These are phyloP conservation scores for Drosophila nr. fundita DNA, from an alignment of 2,888 invertebrate genomes.

Conservation along the genomic window DNA sequence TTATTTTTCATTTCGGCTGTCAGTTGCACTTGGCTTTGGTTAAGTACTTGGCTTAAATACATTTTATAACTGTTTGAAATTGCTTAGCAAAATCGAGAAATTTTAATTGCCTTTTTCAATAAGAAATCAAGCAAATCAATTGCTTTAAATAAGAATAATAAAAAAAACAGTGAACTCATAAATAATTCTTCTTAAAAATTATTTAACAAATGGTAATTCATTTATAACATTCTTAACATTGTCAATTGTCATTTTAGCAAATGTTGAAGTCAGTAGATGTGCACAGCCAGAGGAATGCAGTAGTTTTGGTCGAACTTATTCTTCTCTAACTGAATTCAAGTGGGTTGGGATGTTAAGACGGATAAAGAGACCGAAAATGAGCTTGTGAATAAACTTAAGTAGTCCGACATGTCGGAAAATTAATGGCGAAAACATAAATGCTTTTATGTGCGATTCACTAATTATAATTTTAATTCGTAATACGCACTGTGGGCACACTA, in stretches of 20 bases:
- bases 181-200: neutral
- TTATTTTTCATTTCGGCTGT: constrained; percentile 32
- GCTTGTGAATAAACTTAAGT: neutral
- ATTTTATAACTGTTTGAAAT: neutral
- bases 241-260: neutral
- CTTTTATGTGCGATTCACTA: constrained; percentile 46
- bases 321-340: neutral
- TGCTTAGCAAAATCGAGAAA: neutral
- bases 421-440: constrained; percentile 37
- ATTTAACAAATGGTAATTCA: neutral
- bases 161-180: neutral
- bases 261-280: neutral
- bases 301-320: neutral
- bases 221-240: neutral
- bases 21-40: constrained; percentile 15
- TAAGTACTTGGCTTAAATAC: constrained; percentile 11
- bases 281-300: neutral
- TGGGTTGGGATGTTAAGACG: neutral
- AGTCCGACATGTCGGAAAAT: constrained; percentile 10
- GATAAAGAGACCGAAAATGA: neutral
- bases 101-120: neutral
- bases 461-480: constrained; percentile 63
- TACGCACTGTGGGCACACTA: constrained; percentile 52
- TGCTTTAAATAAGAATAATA: neutral
- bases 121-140: neutral